phyloP scores from a whole-genome alignment of 2,888 invertebrate genomes.

The Microchrysa polita region DNA sequence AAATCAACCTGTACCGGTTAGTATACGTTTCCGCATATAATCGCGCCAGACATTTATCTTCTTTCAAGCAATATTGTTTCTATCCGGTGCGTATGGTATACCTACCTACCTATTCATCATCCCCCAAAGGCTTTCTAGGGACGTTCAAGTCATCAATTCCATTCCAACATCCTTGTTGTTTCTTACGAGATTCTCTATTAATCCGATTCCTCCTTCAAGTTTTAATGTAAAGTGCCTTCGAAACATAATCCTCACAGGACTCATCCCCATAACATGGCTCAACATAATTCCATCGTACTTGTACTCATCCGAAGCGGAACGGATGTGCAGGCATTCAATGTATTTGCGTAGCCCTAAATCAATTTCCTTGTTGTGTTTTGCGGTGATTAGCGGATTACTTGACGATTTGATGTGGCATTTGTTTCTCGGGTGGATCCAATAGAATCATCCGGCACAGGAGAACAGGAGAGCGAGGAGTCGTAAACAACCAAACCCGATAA shows the following conservation, averaged over 20 bases:
- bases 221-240: background rate
- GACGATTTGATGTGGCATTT: slow-evolving; percentile 43
- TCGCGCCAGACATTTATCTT: no score
- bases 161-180: background rate
- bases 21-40: no score
- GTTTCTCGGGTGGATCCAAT: slow-evolving; percentile 6
- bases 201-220: slow-evolving; percentile 1
- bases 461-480: no score
- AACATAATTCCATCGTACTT: background rate
- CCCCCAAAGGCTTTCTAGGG: no score
- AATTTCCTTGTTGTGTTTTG: slow-evolving; percentile 50
- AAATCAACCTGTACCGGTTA: no score
- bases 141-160: background rate
- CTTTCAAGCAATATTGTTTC: no score
- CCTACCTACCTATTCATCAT: no score
- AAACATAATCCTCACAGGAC: background rate
- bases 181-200: background rate
- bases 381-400: slow-evolving; percentile 50
- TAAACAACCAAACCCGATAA: slow-evolving; percentile 10
- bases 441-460: no score
- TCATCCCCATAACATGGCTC: background rate
- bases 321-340: background rate
- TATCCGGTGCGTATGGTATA: no score
- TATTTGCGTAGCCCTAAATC: slow-evolving; percentile 46
- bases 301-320: no score